Conservation (phyloP, 2,113 vertebrate genomes). For the Stegostoma tigrinum region DNA sequence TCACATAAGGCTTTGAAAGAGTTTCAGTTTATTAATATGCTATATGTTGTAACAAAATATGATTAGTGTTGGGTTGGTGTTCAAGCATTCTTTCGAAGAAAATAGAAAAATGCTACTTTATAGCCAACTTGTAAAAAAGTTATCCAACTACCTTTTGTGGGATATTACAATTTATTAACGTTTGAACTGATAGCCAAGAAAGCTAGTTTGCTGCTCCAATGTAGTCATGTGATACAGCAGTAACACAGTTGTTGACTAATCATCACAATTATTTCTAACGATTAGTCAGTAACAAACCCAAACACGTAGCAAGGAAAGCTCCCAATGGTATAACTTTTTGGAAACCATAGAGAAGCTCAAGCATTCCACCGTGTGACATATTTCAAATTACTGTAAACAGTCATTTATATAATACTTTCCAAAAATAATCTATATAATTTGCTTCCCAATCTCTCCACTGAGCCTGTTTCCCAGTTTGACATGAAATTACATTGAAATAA, state of each 20-base stretch:
- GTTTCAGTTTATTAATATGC: not conserved
- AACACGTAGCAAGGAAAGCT: not conserved
- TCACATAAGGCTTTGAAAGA: not conserved
- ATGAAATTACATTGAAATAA: not conserved
- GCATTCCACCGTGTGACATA: not conserved
- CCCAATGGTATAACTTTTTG: not conserved
- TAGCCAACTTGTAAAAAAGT: not conserved
- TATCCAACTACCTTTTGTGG: not conserved
- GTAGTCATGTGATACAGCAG: not conserved
- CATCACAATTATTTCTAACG: not conserved
- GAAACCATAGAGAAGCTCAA: not conserved
- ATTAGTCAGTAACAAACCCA: not conserved
- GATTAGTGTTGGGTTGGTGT: not conserved
- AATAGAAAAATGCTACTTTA: not conserved
- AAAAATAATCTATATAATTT: not conserved
- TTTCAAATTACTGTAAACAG: not conserved
- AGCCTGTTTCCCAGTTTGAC: not conserved
- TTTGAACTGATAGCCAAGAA: not conserved
- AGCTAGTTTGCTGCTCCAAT: not conserved
- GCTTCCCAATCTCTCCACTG: not conserved
- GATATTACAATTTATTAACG: not conserved
- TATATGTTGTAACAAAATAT: not conserved
- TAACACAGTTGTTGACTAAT: not conserved
- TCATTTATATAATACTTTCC: not conserved
- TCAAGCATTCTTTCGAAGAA: not conserved